phyloP scores from a whole-genome alignment of 2,888 invertebrate species.

The Eremobia ochroleuca region DNA sequence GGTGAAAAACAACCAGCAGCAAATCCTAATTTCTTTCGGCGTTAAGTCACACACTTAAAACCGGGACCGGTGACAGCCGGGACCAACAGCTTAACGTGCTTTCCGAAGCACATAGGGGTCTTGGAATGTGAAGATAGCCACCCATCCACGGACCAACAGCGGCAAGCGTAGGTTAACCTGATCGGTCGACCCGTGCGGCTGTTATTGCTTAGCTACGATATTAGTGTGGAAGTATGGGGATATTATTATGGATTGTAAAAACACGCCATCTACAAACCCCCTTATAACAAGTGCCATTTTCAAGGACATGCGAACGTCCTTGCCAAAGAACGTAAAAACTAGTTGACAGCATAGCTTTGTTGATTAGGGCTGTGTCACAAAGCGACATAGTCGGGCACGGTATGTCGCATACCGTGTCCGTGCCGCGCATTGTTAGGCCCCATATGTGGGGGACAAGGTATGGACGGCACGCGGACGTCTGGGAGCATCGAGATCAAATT shows the following conservation, averaged over 20 bases:
- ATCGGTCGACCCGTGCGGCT: too few relatives aligned
- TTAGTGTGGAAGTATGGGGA: neutral
- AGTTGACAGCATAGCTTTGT: slow-evolving; percentile 61
- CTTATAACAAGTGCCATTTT: neutral
- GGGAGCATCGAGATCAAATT: neutral
- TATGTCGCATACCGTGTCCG: slow-evolving; percentile 61
- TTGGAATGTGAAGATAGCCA: too few relatives aligned
- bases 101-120: too few relatives aligned
- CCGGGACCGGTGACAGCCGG: too few relatives aligned
- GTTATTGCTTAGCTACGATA: too few relatives aligned
- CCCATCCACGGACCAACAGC: too few relatives aligned
- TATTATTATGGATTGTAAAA: neutral
- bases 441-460: slow-evolving; percentile 32
- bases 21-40: neutral
- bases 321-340: slow-evolving; percentile 49
- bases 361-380: slow-evolving; percentile 62
- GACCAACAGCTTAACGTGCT: too few relatives aligned
- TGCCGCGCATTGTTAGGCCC: slow-evolving; percentile 52
- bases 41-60: neutral
- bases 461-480: slow-evolving; percentile 22
- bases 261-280: neutral
- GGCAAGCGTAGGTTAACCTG: too few relatives aligned
- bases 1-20: neutral
- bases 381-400: slow-evolving; percentile 58
- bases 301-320: slow-evolving; percentile 23